Evolutionary conservation across 2,888 invertebrate genomes (phyloP).

Genomic region (Lasioglossum zephyrum): DNA sequence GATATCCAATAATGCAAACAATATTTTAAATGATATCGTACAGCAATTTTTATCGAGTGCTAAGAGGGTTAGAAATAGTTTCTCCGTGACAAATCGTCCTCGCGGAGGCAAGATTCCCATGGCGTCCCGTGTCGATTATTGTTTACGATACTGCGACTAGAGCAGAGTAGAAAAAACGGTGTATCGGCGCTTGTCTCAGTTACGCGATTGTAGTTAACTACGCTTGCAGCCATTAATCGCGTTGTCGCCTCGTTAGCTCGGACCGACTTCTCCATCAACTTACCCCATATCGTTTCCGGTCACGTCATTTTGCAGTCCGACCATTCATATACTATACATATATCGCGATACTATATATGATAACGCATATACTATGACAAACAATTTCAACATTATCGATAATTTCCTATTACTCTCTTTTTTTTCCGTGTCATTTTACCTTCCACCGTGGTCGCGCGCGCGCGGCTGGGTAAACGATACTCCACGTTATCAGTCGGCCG

Average conservation of each 20-base stretch:
- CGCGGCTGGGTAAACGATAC: conserved; percentile 41
- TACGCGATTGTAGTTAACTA: not conserved
- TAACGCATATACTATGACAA: conserved; percentile 74
- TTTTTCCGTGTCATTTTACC: conserved; percentile 17
- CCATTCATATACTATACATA: conserved; percentile 72
- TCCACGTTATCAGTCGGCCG: conserved; percentile 56
- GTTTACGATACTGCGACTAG: conserved; percentile 20
- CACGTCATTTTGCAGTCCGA: conserved; percentile 59
- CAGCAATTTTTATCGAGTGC: too few species aligned
- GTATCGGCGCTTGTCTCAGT: conserved; percentile 3
- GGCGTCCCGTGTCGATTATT: not conserved
- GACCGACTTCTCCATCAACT: conserved; percentile 32
- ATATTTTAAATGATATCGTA: too few species aligned
- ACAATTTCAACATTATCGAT: conserved; percentile 73
- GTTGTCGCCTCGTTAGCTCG: not conserved
- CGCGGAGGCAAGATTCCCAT: not conserved
- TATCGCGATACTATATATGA: conserved; percentile 70
- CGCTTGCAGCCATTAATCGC: not conserved
- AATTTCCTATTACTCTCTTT: conserved; percentile 46
- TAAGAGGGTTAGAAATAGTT: not conserved
- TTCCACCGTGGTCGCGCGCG: conserved; percentile 1
- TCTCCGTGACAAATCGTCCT: not conserved
- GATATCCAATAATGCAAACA: fast-evolving
- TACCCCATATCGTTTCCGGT: conserved; percentile 48
- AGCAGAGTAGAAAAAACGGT: conserved; percentile 19